Evolutionary conservation across 2,888 invertebrate genomes (phyloP).

Genomic region (Tetragnatha montana): DNA sequence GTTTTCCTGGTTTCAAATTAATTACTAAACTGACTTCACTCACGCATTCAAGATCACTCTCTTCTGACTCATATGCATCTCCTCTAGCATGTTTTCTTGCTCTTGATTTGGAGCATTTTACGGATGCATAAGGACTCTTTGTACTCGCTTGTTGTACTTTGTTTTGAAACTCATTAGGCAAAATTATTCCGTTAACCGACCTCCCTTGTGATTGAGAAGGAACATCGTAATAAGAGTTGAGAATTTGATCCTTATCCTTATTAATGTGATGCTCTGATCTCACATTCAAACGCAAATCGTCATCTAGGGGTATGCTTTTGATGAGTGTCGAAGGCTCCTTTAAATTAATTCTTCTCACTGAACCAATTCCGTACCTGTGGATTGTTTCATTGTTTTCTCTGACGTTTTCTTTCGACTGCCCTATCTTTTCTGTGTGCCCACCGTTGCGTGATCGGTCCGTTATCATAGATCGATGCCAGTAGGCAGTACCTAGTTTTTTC

Average conservation of each 20-base stretch:
- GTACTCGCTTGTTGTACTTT: background rate
- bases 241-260: background rate
- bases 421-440: background rate
- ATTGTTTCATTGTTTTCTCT: background rate
- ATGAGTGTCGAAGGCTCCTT: background rate
- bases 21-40: slow-evolving; percentile 50
- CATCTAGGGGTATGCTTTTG: background rate
- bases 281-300: background rate
- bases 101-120: slow-evolving; percentile 39
- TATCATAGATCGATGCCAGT: slow-evolving; percentile 51
- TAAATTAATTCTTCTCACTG: slow-evolving; percentile 9
- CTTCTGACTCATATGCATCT: background rate
- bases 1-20: slow-evolving; percentile 21
- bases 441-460: background rate
- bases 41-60: slow-evolving; percentile 36
- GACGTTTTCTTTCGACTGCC: background rate
- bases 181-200: background rate
- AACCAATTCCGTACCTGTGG: slow-evolving; percentile 15
- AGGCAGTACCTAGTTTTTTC: slow-evolving; percentile 55
- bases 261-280: background rate
- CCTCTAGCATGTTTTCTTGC: background rate
- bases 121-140: background rate
- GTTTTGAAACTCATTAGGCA: slow-evolving; percentile 17
- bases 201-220: background rate
- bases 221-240: background rate